A percentile compares a stretch with the other conserved stretches of the same genome.
Evolutionary conservation across 2,888 invertebrate species (phyloP).

Genomic region (Drosophila limbata): DNA sequence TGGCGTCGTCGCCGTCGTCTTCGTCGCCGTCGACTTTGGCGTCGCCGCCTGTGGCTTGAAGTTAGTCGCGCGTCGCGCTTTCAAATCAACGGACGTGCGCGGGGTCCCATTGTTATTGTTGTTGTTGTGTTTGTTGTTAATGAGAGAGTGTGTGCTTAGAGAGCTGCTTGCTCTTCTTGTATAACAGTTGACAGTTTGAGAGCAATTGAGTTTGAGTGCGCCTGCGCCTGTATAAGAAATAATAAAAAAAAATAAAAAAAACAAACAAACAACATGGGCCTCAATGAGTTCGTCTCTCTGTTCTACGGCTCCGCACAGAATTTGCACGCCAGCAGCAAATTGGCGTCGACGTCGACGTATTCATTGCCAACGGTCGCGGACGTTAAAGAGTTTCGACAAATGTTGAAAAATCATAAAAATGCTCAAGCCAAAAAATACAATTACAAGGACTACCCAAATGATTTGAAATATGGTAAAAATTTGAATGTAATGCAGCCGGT

Average conservation of each 20-base stretch:
- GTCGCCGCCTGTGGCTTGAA: slow-evolving; percentile 52
- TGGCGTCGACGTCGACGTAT: slow-evolving; percentile 68
- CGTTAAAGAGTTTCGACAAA: slow-evolving; percentile 77
- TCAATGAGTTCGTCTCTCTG: slow-evolving; percentile 85
- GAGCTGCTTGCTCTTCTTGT: slow-evolving; percentile 33
- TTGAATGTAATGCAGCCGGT: slow-evolving; percentile 43
- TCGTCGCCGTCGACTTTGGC: slow-evolving; percentile 39
- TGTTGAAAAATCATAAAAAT: slow-evolving; percentile 84
- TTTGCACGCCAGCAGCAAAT: slow-evolving; percentile 72
- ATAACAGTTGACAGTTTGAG: slow-evolving; percentile 67
- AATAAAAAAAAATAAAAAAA: not conserved
- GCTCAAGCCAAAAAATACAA: slow-evolving; percentile 79
- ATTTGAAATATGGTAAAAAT: slow-evolving; percentile 76
- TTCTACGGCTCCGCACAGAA: slow-evolving; percentile 84
- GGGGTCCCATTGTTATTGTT: slow-evolving; percentile 14
- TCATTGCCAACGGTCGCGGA: slow-evolving; percentile 74
- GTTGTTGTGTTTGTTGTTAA: slow-evolving; percentile 8
- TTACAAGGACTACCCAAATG: slow-evolving; percentile 80
- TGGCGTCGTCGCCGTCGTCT: slow-evolving; percentile 22
- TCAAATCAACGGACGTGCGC: slow-evolving; percentile 66
- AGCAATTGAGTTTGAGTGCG: slow-evolving; percentile 52
- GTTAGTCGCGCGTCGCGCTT: slow-evolving; percentile 75
- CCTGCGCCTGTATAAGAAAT: slow-evolving; percentile 35
- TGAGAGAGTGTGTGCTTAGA: not conserved
- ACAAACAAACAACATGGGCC: slow-evolving; percentile 76